Percentiles rank a stretch among this genome's conserved stretches.
Evolutionary conservation across 2,797 vertebrate genomes (phyloP).

Genomic region (Holocentrus rufus): DNA sequence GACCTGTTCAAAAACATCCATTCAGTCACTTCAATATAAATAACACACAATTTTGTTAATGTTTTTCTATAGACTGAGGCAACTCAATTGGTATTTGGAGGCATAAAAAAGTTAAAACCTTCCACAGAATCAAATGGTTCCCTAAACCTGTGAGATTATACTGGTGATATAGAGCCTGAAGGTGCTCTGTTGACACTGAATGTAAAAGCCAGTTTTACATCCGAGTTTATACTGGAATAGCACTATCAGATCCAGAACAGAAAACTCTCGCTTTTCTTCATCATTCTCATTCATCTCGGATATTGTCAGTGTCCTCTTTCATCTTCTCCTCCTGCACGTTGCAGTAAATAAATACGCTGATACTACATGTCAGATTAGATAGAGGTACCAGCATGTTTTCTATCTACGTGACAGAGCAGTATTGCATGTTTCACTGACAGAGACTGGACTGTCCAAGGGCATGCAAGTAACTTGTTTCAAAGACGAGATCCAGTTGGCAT

Average conservation of each 20-base stretch:
- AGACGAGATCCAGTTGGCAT: slow-evolving; percentile 16
- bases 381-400: not conserved
- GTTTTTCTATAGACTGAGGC: not conserved
- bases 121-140: no score
- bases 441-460: not conserved
- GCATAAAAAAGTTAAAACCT: not conserved
- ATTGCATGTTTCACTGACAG: not conserved
- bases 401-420: not conserved
- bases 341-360: not conserved
- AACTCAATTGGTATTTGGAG: not conserved
- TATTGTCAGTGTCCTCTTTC: not conserved
- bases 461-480: slow-evolving; percentile 2
- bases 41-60: not conserved
- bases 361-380: not conserved
- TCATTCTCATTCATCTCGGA: not conserved
- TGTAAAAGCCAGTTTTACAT: no score
- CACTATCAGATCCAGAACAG: not conserved
- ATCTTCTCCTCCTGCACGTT: not conserved
- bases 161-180: not conserved
- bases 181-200: not conserved
- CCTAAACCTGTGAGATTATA: not conserved
- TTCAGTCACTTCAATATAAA: slow-evolving; percentile 42
- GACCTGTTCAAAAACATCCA: slow-evolving; percentile 57
- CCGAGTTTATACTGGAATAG: no score
- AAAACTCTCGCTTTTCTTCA: not conserved